Percentiles rank a stretch among this genome's conserved stretches.
Evolutionary conservation across 2,113 vertebrate species (phyloP).

Genomic region (Pluvialis apricaria): DNA sequence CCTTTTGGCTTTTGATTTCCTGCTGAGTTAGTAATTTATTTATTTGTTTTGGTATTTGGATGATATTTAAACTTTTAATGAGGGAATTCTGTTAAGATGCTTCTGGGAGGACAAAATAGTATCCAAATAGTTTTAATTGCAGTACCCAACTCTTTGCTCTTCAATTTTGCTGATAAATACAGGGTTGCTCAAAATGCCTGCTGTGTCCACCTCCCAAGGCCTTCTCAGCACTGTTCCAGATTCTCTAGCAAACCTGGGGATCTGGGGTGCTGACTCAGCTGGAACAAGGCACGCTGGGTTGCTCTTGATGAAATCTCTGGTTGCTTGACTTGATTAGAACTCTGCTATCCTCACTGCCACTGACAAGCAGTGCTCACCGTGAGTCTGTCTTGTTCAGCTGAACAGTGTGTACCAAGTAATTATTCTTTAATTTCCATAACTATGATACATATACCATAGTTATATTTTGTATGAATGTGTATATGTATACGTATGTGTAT

Average conservation of each 20-base stretch:
- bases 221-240: neutral
- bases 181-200: neutral
- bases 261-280: neutral
- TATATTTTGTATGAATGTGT: neutral
- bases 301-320: neutral
- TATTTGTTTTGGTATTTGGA: constrained; percentile 10
- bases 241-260: neutral
- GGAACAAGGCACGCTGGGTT: neutral
- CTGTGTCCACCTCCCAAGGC: neutral
- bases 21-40: neutral
- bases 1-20: neutral
- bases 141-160: neutral
- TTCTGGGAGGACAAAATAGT: neutral
- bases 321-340: neutral
- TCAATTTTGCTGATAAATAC: neutral
- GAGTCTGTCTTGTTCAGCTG: neutral
- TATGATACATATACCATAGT: neutral
- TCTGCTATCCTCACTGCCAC: neutral
- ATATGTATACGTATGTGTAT: no score
- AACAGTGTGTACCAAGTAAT: neutral
- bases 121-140: neutral
- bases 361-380: neutral
- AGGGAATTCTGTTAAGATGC: neutral
- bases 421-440: neutral
- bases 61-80: neutral